These are phyloP conservation scores for Podabrus alpinus DNA, from an alignment of 2,888 invertebrate species.

Conservation along the genomic window DNA sequence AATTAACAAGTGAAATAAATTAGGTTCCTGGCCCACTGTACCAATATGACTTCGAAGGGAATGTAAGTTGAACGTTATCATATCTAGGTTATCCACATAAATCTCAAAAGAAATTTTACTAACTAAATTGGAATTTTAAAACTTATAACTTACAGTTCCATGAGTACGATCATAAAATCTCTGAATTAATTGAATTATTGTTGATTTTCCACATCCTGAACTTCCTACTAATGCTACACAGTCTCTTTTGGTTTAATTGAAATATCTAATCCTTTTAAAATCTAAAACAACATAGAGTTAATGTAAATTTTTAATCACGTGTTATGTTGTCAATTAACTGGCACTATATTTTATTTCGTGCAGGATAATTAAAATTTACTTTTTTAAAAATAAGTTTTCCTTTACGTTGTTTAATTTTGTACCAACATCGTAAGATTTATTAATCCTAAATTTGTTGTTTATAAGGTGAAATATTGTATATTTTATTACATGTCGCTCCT, in stretches of 20 bases:
- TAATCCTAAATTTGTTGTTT: slow-evolving; percentile 74
- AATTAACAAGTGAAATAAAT: slow-evolving; percentile 85
- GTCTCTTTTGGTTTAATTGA: slow-evolving; percentile 72
- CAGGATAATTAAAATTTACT: slow-evolving; percentile 81
- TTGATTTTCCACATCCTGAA: slow-evolving; percentile 67
- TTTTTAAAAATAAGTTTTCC: slow-evolving; percentile 74
- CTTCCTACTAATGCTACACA: slow-evolving; percentile 72
- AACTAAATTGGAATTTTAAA: slow-evolving; percentile 64
- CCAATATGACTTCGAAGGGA: slow-evolving; percentile 83
- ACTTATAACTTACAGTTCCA: slow-evolving; percentile 65
- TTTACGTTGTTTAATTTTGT: slow-evolving; percentile 60
- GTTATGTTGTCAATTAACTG: slow-evolving; percentile 58
- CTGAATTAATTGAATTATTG: slow-evolving; percentile 59
- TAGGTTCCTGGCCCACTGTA: slow-evolving; percentile 90
- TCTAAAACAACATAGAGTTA: slow-evolving; percentile 52
- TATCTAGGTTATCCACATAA: slow-evolving; percentile 67
- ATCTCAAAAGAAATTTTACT: slow-evolving; percentile 56
- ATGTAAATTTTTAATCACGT: slow-evolving; percentile 33
- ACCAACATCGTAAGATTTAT: slow-evolving; percentile 69
- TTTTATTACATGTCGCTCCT: slow-evolving; percentile 81
- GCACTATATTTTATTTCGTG: slow-evolving; percentile 71
- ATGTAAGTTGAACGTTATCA: slow-evolving; percentile 74
- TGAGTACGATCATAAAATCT: slow-evolving; percentile 71
- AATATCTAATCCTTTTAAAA: slow-evolving; percentile 68
- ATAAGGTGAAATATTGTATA: slow-evolving; percentile 77